A percentile compares a stretch with the other conserved stretches of the same genome.
phyloP scores from a whole-genome alignment of 2,888 invertebrate genomes.

The Arctia plantaginis region DNA sequence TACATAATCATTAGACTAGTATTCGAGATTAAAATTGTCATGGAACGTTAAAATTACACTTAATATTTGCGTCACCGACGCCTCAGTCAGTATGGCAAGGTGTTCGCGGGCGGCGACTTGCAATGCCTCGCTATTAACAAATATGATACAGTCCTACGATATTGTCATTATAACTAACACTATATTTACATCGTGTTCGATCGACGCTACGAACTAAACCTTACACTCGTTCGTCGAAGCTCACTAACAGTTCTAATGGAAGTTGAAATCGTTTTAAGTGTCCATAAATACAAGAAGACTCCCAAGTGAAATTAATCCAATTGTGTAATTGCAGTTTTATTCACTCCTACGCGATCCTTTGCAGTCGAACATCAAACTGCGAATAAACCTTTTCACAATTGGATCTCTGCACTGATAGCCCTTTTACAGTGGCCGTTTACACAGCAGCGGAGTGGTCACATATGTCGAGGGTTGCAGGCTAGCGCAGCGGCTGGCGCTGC shows the following conservation, averaged over 20 bases:
- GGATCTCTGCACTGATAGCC: not conserved
- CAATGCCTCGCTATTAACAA: constrained; percentile 28
- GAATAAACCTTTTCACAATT: not conserved
- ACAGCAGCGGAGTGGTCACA: not conserved
- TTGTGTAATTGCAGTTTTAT: constrained; percentile 1
- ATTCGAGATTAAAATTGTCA: constrained; percentile 46
- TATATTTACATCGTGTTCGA: constrained; percentile 35
- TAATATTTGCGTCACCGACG: constrained; percentile 50
- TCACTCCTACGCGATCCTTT: constrained; percentile 3
- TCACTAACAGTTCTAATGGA: constrained; percentile 33
- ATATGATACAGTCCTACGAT: constrained; percentile 20
- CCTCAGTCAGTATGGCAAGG: constrained; percentile 52
- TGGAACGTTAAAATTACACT: constrained; percentile 43
- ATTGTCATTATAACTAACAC: constrained; percentile 7
- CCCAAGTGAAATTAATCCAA: constrained; percentile 19
- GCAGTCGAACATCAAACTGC: not conserved
- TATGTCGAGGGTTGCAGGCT: not conserved
- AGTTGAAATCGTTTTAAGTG: constrained; percentile 28
- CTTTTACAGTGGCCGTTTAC: not conserved
- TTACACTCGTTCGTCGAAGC: constrained; percentile 18
- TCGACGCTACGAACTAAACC: constrained; percentile 1
- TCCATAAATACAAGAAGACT: constrained; percentile 33
- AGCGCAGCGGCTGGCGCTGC: constrained; percentile 66
- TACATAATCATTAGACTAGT: constrained; percentile 56
- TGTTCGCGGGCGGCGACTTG: constrained; percentile 31